These are phyloP conservation scores for Aphodius granarius DNA, from an alignment of 2,888 invertebrate species.

Conservation along the genomic window DNA sequence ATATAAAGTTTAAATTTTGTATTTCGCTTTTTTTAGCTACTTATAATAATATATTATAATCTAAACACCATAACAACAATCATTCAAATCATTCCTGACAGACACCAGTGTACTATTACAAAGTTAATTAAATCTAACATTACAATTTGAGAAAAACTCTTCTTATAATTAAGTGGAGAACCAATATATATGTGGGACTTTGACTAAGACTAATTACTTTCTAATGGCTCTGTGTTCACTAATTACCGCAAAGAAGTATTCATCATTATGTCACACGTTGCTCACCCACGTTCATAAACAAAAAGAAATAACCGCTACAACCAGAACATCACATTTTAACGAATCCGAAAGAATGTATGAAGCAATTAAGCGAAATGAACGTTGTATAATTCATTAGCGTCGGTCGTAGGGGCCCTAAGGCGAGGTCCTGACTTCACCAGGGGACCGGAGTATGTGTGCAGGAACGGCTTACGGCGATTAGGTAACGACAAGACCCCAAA, in stretches of 20 bases:
- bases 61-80: not conserved
- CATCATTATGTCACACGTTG: constrained; percentile 11
- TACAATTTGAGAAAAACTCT: not conserved
- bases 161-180: not conserved
- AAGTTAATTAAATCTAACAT: constrained; percentile 10
- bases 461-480: constrained; percentile 8
- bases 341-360: not conserved
- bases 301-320: not conserved
- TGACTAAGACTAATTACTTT: constrained; percentile 14
- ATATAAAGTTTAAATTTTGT: not conserved
- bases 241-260: constrained; percentile 12
- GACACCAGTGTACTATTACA: not conserved
- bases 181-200: not conserved
- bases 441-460: not conserved
- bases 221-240: constrained; percentile 6
- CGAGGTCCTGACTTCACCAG: not conserved
- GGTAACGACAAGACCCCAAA: constrained; percentile 3
- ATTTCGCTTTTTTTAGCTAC: not conserved
- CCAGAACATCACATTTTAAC: not conserved
- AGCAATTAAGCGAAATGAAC: constrained; percentile 11
- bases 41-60: not conserved
- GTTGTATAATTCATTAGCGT: constrained; percentile 6
- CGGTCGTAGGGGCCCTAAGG: not conserved
- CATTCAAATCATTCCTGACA: not conserved
- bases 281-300: constrained; percentile 6